These are phyloP conservation scores for Phalacrocorax aristotelis DNA, from an alignment of 2,113 vertebrate species.

Conservation along the genomic window DNA sequence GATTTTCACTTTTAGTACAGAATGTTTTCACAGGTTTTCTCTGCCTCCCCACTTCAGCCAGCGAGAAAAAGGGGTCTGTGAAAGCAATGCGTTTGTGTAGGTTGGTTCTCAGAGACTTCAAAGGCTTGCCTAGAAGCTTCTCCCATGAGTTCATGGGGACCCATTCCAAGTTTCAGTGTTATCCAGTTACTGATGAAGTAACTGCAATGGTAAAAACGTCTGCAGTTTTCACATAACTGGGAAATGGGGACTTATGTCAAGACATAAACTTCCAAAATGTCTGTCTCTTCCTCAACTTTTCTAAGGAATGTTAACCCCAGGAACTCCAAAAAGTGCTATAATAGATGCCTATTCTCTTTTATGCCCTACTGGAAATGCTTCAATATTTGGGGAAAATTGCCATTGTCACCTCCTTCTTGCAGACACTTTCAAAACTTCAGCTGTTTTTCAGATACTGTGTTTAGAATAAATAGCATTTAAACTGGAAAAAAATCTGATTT, in stretches of 20 bases:
- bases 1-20: background rate
- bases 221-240: background rate
- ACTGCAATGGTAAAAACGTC: background rate
- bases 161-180: background rate
- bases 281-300: background rate
- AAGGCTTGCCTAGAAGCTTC: background rate
- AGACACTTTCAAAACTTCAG: background rate
- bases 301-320: background rate
- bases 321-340: background rate
- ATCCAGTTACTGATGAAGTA: background rate
- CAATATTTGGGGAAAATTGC: background rate
- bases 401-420: background rate
- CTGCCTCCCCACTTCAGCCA: background rate
- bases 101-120: background rate
- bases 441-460: background rate
- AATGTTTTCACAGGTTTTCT: background rate
- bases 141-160: background rate
- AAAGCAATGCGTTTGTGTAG: background rate
- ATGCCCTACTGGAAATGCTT: background rate
- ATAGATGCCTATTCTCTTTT: background rate
- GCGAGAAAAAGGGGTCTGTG: background rate
- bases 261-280: background rate
- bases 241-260: rapidly evolving
- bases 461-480: slow-evolving; percentile 45
- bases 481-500: slow-evolving; percentile 29